Evolutionary conservation across 2,888 invertebrate species (phyloP), one percentile per base, ranked within the genome.

Genomic region (Euplexia lucipara): DNA sequence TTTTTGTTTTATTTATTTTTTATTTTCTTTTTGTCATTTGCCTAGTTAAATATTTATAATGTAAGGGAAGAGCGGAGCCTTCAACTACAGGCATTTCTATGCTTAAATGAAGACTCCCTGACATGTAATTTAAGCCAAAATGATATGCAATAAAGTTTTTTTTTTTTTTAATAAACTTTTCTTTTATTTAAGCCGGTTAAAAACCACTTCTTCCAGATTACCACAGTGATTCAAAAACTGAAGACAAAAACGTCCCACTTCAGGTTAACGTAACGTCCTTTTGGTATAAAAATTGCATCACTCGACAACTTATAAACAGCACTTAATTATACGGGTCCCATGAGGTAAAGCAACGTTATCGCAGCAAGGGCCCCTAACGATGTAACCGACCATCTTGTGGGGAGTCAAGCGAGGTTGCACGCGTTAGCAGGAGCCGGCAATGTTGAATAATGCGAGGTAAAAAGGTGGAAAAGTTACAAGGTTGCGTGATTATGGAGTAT

Each of bases 271-370:
- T 26, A 48, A 26, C 32, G 30, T 52, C 12, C 22, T 8, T 7
- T n/a, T n/a, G n/a, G n/a, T 14, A 35, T 35, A 16, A 30, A 69
- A 34, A 72, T 18, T 65, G 48, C 26, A 18, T 0, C 8, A 42
- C 42, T 75, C 70, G 44, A 53, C 30, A 57, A 14, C 1, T 39
- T 42, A 5, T 47, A 45, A 61, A 22, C 26, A 52, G 32, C 45
- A 35, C 39, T 44, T 70, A 37, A 71, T 73, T 54, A 63, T 3
- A 26, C 9, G 18, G 35, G 16, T 0, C 34, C 37, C 47, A 59
- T 32, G 42, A 59, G 30, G 39, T 42, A 52, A 71, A 72, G 72
- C 45, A 77, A n/a, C 39, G 45, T 44, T 77, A 73, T 71, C 59
- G 8, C 18, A 9, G 42, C 26, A 26, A 32, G 16, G 16, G 5